A percentile compares a stretch with the other conserved stretches of the same genome.
Evolutionary conservation across 2,797 vertebrate genomes (phyloP).

Genomic region (Enteromius treurensis): DNA sequence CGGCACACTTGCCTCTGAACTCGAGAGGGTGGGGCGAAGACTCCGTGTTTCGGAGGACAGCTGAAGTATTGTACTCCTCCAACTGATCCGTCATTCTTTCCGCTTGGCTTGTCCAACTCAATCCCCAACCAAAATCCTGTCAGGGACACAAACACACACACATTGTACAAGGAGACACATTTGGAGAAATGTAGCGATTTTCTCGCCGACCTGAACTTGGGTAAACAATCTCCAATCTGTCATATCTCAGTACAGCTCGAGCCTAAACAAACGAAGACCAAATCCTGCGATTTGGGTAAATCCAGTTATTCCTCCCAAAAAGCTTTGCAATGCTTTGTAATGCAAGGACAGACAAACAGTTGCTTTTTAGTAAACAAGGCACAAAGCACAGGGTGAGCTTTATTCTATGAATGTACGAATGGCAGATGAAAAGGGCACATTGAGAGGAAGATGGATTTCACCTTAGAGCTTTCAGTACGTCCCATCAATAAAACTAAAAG

Average conservation of each 20-base stretch:
- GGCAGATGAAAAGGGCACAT: slow-evolving; percentile 26
- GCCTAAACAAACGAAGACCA: slow-evolving; percentile 23
- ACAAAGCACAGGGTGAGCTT: not conserved
- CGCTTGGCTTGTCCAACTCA: slow-evolving; percentile 92
- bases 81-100: slow-evolving; percentile 95
- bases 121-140: slow-evolving; percentile 93
- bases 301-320: slow-evolving; percentile 28
- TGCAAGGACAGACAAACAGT: slow-evolving; percentile 17
- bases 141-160: slow-evolving; percentile 56
- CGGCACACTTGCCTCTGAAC: slow-evolving; percentile 85
- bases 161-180: slow-evolving; percentile 36
- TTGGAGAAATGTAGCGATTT: slow-evolving; percentile 23
- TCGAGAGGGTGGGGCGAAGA: slow-evolving; percentile 93
- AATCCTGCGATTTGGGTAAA: slow-evolving; percentile 37
- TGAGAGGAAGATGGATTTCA: slow-evolving; percentile 10
- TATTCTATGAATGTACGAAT: slow-evolving; percentile 2
- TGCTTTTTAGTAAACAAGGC: slow-evolving; percentile 25
- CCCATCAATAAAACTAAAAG: not conserved
- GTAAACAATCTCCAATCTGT: slow-evolving; percentile 45
- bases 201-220: slow-evolving; percentile 4
- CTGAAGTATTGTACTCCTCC: slow-evolving; percentile 92
- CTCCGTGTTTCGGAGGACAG: slow-evolving; percentile 89
- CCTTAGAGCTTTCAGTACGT: not conserved
- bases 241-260: slow-evolving; percentile 8
- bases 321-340: slow-evolving; percentile 39